These are phyloP conservation scores for Auanema freiburgensis DNA, from an alignment of 2,888 invertebrate genomes.

Conservation along the genomic window DNA sequence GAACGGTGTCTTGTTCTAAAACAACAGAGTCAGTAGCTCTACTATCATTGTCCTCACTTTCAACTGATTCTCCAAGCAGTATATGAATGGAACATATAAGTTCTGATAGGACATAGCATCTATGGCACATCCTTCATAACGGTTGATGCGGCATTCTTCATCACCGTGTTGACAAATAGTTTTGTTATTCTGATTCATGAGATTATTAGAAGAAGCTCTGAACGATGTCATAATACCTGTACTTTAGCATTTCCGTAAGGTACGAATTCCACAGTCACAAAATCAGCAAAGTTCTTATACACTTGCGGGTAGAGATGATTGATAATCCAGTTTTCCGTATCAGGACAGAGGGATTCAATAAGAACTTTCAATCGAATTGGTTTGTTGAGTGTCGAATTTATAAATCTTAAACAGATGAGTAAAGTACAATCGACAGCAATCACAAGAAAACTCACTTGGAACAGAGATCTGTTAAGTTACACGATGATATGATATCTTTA, in stretches of 20 bases:
- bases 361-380: slow-evolving; percentile 48
- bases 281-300: slow-evolving; percentile 45
- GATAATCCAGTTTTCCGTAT: slow-evolving; percentile 53
- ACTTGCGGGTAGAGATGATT: slow-evolving; percentile 47
- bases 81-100: slow-evolving; percentile 41
- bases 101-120: slow-evolving; percentile 43
- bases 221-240: slow-evolving; percentile 13
- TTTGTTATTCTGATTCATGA: slow-evolving; percentile 35
- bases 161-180: slow-evolving; percentile 59
- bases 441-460: slow-evolving; percentile 19
- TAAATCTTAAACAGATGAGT: slow-evolving; percentile 25
- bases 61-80: slow-evolving; percentile 46
- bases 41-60: slow-evolving; percentile 11
- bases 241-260: slow-evolving; percentile 61
- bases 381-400: slow-evolving; percentile 31
- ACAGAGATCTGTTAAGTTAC: slow-evolving; percentile 41
- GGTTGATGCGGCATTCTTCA: slow-evolving; percentile 56
- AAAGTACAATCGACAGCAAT: background rate
- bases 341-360: slow-evolving; percentile 51
- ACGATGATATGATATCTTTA: slow-evolving; percentile 33
- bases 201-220: background rate
- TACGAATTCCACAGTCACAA: slow-evolving; percentile 57
- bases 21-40: background rate
- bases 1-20: slow-evolving; percentile 25
- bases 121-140: slow-evolving; percentile 51